A percentile compares a stretch with the other conserved stretches of the same genome.
Conservation (phyloP, 2,888 invertebrate species). For the Ormyrus nitidulus region DNA sequence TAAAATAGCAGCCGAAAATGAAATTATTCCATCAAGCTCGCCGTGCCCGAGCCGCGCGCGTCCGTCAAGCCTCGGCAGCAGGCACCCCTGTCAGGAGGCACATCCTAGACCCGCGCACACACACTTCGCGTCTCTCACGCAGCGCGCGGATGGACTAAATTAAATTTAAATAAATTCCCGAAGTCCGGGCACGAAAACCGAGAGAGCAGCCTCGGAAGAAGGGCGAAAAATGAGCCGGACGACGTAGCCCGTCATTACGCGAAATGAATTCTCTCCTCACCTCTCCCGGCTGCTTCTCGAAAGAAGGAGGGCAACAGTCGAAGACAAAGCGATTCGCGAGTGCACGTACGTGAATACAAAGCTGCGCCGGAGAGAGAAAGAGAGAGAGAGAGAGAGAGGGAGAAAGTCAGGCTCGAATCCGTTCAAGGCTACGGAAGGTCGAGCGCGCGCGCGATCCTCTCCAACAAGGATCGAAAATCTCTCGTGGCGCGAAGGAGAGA, state of each 20-base stretch:
- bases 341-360: conserved; percentile 1
- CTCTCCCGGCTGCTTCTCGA: neutral
- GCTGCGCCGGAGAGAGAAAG: conserved; percentile 48
- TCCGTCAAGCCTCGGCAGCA: neutral
- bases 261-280: conserved; percentile 17
- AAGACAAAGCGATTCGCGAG: conserved; percentile 1
- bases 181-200: neutral
- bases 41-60: neutral
- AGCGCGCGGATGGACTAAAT: neutral
- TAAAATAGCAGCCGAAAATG: no score
- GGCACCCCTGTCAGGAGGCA: neutral
- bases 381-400: conserved; percentile 51
- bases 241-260: conserved; percentile 14
- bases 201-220: no score
- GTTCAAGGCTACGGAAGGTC: conserved; percentile 48
- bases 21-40: conserved; percentile 11
- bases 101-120: no score
- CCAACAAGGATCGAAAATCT: conserved; percentile 33
- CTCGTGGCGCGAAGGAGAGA: conserved; percentile 33
- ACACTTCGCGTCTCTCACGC: neutral
- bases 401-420: conserved; percentile 55
- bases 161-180: conserved; percentile 32
- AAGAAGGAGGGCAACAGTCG: conserved; percentile 6
- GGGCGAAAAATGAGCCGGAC: no score
- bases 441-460: conserved; percentile 29